Conservation (phyloP, 2,797 vertebrate species). For the Danio kyathit region DNA sequence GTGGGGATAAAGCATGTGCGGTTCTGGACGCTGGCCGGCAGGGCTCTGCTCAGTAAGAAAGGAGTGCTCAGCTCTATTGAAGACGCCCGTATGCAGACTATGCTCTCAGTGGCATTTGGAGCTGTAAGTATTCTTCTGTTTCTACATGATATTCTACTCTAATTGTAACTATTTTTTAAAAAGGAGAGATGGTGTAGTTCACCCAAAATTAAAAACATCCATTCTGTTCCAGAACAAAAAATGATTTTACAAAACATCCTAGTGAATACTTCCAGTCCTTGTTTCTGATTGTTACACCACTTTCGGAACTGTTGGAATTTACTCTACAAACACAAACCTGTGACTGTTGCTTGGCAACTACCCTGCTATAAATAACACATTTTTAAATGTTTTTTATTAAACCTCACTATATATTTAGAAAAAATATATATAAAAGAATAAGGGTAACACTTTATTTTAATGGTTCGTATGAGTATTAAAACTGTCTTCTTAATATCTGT, state of each 20-base stretch:
- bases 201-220: not conserved
- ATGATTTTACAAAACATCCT: too few relatives aligned
- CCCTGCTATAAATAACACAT: too few relatives aligned
- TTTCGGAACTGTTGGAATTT: too few relatives aligned
- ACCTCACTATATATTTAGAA: too few relatives aligned
- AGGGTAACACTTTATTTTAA: too few relatives aligned
- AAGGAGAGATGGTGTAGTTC: not conserved
- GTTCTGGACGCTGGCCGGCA: slow-evolving; percentile 97
- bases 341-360: too few relatives aligned
- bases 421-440: too few relatives aligned
- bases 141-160: not conserved
- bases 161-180: not conserved
- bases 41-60: slow-evolving; percentile 93
- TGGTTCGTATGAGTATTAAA: too few relatives aligned
- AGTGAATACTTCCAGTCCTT: not conserved
- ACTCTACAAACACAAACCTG: too few relatives aligned
- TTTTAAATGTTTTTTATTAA: too few relatives aligned
- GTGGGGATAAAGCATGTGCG: slow-evolving; percentile 97
- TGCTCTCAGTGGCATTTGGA: slow-evolving; percentile 96
- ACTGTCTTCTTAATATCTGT: too few relatives aligned
- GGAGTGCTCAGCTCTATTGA: slow-evolving; percentile 92
- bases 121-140: slow-evolving; percentile 87
- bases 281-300: too few relatives aligned
- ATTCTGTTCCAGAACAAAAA: not conserved
- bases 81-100: slow-evolving; percentile 94